Conservation (phyloP, 2,113 vertebrate species). For the Solenodon paradoxus region DNA sequence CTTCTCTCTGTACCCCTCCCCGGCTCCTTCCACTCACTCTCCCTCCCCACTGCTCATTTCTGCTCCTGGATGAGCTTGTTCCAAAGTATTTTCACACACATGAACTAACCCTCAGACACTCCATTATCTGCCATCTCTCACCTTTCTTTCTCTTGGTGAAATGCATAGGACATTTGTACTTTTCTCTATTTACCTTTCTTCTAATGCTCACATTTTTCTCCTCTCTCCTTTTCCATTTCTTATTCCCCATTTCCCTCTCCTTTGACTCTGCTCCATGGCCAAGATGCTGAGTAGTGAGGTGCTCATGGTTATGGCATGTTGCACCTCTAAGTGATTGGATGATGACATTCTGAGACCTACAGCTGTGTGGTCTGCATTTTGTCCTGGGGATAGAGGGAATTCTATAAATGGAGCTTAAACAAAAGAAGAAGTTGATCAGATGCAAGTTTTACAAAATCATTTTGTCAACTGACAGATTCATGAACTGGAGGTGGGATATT, state of each 20-base stretch:
- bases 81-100: background rate
- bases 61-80: background rate
- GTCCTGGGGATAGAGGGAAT: background rate
- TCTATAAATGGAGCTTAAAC: background rate
- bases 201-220: background rate
- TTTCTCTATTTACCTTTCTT: background rate
- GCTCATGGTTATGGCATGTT: accelerated
- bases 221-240: background rate
- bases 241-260: background rate
- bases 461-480: background rate
- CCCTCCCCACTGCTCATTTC: background rate
- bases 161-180: background rate
- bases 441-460: background rate
- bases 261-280: background rate
- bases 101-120: background rate
- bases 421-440: background rate
- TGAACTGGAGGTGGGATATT: background rate
- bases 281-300: accelerated
- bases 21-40: no score
- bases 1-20: background rate
- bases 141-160: background rate
- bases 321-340: accelerated
- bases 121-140: background rate
- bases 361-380: background rate
- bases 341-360: background rate